Base-by-base conservation (phyloP, 2,797 vertebrate species). In the Helicolenus hilgendorfi region DNA sequence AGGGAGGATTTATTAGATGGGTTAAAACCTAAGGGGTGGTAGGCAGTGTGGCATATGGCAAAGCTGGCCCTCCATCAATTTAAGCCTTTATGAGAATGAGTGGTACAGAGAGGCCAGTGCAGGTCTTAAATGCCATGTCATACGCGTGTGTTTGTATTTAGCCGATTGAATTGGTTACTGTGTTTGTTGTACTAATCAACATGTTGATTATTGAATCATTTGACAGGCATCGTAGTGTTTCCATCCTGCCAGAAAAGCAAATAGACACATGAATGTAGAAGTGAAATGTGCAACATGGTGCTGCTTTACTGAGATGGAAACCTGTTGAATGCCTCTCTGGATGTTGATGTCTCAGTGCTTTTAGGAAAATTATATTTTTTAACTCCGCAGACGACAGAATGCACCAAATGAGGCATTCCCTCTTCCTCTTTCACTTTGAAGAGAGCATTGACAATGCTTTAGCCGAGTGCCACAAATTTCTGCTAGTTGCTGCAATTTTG, bases 401-500 rank as follows among this genome's bases (percentile, higher is more conserved):
- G 53, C 24, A 80, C 31, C 53, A 81, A 83, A 75, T 82, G 79
- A 81, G 71, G 4, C 72, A 72, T 71, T 60, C 36, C 72, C 18
- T 41, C 58, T 58, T 77, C 72, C 86, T 81, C 68, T 86, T 81
- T 91, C 69, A 87, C 77, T 77, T 86, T 85, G 67, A 89, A 77
- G 35, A 88, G 60, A 45, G 41, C 41, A 27, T 74, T 77, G 45
- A 76, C 72, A 80, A 27, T 49, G 29, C 2, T 3, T 70, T 59
- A 72, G 59, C 75, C 18, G 83, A 92, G 77, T 91, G 87, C 78
- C 80, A 81, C 86, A 71, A 31, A 91, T 92, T 88, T 89, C 79
- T 83, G 80, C 79, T 74, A 60, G 83, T 89, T 89, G 65, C 63
- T 84, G 83, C 91, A 92, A 84, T 94, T 90, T 89, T 87, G 64